Conservation (phyloP, 2,113 vertebrate species). For the Paramormyrops kingsleyae region DNA sequence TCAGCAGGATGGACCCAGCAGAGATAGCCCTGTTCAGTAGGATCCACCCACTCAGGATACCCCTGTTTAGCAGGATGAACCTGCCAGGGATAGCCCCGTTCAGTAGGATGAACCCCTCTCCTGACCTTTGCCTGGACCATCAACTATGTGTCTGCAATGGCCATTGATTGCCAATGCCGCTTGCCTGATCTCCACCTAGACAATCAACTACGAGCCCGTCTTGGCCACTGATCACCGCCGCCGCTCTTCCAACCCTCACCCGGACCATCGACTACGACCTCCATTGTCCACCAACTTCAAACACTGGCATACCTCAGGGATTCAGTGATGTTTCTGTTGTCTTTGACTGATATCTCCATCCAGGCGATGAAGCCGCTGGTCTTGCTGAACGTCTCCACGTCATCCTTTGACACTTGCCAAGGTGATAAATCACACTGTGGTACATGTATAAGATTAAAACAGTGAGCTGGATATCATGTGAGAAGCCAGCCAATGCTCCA, state of each 20-base stretch:
- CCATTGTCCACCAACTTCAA: neutral
- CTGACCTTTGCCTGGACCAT: neutral
- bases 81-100: neutral
- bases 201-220: neutral
- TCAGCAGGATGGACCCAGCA: too few species aligned
- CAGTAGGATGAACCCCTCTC: neutral
- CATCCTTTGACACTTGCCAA: conserved; percentile 67
- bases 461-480: neutral
- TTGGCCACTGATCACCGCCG: neutral
- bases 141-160: neutral
- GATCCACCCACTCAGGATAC: neutral
- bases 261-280: neutral
- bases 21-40: neutral
- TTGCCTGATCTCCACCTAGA: neutral
- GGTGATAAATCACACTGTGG: conserved; percentile 70
- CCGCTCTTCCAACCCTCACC: neutral
- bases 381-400: conserved; percentile 73
- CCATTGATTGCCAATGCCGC: neutral
- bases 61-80: neutral
- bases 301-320: conserved; percentile 65
- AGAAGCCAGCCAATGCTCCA: neutral
- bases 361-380: conserved; percentile 74
- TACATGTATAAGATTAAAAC: neutral
- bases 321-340: conserved; percentile 77
- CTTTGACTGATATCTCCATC: conserved; percentile 83